These are phyloP conservation scores for Choloepus hoffmanni DNA, from an alignment of 2,113 vertebrate species.

Conservation along the genomic window DNA sequence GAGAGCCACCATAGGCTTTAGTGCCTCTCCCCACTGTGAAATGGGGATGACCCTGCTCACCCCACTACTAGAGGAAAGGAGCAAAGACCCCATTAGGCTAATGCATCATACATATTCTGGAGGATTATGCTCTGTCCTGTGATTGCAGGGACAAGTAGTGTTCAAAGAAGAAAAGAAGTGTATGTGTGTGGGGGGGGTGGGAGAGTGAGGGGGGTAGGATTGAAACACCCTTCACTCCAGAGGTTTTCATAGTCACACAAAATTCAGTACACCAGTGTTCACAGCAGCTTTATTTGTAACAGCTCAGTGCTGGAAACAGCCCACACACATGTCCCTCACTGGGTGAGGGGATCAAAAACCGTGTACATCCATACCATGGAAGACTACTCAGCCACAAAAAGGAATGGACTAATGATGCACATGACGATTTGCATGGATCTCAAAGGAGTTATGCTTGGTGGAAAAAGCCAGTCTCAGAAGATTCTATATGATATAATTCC, in stretches of 20 bases:
- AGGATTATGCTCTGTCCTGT: not conserved
- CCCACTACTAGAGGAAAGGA: not conserved
- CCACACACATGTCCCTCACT: not conserved
- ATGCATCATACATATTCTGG: too few species aligned
- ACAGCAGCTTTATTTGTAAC: not conserved
- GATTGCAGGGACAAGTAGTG: not conserved
- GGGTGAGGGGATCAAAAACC: not conserved
- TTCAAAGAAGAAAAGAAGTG: not conserved
- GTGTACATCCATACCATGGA: fast-evolving
- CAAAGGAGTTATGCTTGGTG: not conserved
- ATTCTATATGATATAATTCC: not conserved
- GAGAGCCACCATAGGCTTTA: not conserved
- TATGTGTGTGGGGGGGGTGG: too few species aligned
- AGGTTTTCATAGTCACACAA: not conserved
- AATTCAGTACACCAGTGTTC: not conserved
- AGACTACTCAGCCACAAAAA: not conserved
- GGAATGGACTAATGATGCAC: not conserved
- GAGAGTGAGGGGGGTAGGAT: not conserved
- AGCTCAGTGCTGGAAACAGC: not conserved
- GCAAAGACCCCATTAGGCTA: not conserved
- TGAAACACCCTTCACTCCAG: not conserved
- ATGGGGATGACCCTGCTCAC: not conserved
- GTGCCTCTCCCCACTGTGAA: not conserved
- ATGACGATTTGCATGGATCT: not conserved
- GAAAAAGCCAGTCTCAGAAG: not conserved